phyloP scores from a whole-genome alignment of 2,888 invertebrate genomes.

The Campoplex nolae region DNA sequence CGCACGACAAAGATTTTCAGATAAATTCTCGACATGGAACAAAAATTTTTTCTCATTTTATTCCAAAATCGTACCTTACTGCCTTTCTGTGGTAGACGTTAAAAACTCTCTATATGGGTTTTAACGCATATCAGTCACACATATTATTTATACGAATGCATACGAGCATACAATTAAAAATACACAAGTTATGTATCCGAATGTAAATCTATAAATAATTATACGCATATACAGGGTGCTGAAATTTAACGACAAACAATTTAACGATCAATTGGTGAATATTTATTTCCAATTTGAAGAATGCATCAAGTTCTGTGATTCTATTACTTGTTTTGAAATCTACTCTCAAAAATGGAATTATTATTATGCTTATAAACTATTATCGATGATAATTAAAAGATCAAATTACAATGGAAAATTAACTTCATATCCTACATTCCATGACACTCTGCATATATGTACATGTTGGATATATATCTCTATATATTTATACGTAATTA shows the following conservation, averaged over 20 bases:
- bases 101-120: slow-evolving; percentile 56
- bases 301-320: not conserved
- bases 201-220: not conserved
- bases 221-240: not conserved
- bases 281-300: not conserved
- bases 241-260: not conserved
- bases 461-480: not conserved
- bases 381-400: not conserved
- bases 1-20: not conserved
- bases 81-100: slow-evolving; percentile 57
- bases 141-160: slow-evolving; percentile 7
- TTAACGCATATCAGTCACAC: slow-evolving; percentile 49
- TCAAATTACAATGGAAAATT: not conserved
- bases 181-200: not conserved
- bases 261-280: not conserved
- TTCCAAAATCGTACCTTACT: slow-evolving; percentile 49
- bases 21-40: not conserved
- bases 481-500: slow-evolving; percentile 42
- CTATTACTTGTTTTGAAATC: not conserved
- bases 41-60: slow-evolving; percentile 32
- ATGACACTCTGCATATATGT: slow-evolving; percentile 7
- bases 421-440: not conserved
- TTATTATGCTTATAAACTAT: not conserved
- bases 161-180: not conserved
- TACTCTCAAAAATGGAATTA: not conserved